Evolutionary conservation across 2,888 invertebrate genomes (phyloP).

Genomic region (Cheilosia soror): DNA sequence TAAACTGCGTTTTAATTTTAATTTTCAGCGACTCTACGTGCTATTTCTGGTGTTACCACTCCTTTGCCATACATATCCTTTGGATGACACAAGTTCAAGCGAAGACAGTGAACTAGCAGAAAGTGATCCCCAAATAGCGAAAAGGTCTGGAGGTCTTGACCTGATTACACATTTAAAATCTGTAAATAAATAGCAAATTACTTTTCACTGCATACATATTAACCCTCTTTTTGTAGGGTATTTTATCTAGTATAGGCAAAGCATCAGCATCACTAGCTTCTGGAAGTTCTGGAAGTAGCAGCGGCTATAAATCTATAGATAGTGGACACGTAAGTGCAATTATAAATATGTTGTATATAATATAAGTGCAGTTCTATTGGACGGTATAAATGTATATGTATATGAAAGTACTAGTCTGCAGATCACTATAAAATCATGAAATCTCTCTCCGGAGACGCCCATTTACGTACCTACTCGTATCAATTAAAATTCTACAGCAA

Average conservation of each 20-base stretch:
- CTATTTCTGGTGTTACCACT: slow-evolving; percentile 79
- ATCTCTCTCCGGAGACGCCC: too few relatives aligned
- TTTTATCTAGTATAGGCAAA: slow-evolving; percentile 82
- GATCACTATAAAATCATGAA: too few relatives aligned
- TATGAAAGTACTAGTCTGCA: too few relatives aligned
- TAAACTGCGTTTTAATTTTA: not conserved
- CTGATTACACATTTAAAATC: slow-evolving; percentile 82
- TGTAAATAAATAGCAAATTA: slow-evolving; percentile 54
- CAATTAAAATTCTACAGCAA: too few relatives aligned
- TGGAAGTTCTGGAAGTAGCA: slow-evolving; percentile 82
- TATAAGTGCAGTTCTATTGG: too few relatives aligned
- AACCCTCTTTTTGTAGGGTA: slow-evolving; percentile 76
- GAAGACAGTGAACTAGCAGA: slow-evolving; percentile 81
- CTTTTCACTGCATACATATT: not conserved
- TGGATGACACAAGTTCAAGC: slow-evolving; percentile 78
- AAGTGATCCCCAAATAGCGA: slow-evolving; percentile 80
- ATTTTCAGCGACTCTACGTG: slow-evolving; percentile 77
- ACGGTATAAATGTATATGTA: too few relatives aligned
- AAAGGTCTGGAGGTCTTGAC: slow-evolving; percentile 82
- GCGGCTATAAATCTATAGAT: slow-evolving; percentile 76
- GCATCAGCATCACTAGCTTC: slow-evolving; percentile 83
- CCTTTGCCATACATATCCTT: slow-evolving; percentile 79
- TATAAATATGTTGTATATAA: too few relatives aligned
- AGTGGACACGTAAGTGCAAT: slow-evolving; percentile 54
- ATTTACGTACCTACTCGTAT: too few relatives aligned